A percentile compares a stretch with the other conserved stretches of the same genome.
phyloP scores from a whole-genome alignment of 64 coral and sea anemone species.

The Montipora cactus region DNA sequence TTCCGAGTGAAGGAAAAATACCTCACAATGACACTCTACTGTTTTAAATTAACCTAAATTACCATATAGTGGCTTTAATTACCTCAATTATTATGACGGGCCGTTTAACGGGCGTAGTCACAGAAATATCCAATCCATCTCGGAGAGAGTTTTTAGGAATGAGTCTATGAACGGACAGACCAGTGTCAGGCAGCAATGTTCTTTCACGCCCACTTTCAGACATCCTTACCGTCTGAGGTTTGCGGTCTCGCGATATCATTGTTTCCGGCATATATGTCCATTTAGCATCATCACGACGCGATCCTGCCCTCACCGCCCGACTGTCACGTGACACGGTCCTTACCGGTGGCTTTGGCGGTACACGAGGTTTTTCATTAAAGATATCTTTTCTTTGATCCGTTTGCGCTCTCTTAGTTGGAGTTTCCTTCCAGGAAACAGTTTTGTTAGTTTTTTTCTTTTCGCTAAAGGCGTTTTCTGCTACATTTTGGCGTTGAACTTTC shows the following conservation, averaged over 20 bases:
- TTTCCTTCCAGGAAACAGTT: conserved; percentile 50
- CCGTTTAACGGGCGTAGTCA: not conserved
- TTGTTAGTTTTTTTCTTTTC: not conserved
- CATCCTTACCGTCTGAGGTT: not conserved
- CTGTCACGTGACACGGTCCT: conserved; percentile 13
- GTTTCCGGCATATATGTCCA: not conserved
- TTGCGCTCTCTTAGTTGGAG: not conserved
- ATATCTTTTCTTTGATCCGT: not conserved
- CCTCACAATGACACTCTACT: no score
- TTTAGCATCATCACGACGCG: not conserved
- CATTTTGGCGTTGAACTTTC: not conserved
- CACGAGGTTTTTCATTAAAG: not conserved
- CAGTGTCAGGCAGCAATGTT: not conserved
- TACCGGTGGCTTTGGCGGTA: conserved; percentile 33
- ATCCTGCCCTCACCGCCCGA: not conserved
- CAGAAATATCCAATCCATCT: not conserved
- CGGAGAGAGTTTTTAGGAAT: not conserved
- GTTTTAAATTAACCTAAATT: not conserved
- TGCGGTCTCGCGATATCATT: not conserved
- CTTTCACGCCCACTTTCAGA: not conserved
- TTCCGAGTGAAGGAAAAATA: no score
- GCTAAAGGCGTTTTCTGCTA: not conserved
- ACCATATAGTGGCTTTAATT: not conserved
- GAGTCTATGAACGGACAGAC: not conserved
- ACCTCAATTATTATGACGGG: not conserved